Base-by-base conservation (phyloP, 64 coral and sea anemone species). In the Actinia equina region DNA sequence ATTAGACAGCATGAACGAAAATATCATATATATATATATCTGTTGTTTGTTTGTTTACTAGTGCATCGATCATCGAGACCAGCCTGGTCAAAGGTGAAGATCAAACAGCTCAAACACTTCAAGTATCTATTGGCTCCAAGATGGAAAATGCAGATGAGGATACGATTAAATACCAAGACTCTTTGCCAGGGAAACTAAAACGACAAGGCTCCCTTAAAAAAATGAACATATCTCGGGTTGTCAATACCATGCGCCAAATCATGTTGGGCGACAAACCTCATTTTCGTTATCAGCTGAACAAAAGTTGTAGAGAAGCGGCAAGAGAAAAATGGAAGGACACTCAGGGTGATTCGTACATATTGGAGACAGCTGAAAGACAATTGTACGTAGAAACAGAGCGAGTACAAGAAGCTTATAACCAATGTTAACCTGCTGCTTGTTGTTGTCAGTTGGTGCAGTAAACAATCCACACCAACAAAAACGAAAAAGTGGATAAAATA, bases 71-170 rank as follows among this genome's bases (percentile, higher is more conserved):
- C 43, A 82, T 96, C 46, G 94, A 96, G 87, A 96, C 94, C 64
- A 90, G 84, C 7, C 52, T 96, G 88, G 59, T 90, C 12, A 96
- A 93, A 64, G 94, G 94, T 22, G 94, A 96, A 52, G 94, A 96
- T 56, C 92, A 93, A 84, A 96, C 91, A 14, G 94, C 94, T 18
- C 90, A 92, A 77, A 90, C 94, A 7, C 46, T 96, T 64, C 81
- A 96, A 87, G 94, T 96, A 70, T 96, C 94, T 17, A 96, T 96
- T 82, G 86, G 87, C 10, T 96, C 94, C 41, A 96, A 93, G 60
- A 96, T 96, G 94, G 94, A 92, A 6, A 84, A 93, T 44, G 83
- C 91, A 3, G 94, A 96, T 63, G 94, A 96, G 45, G 85, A 89
- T 7, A 96, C 94, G 13, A 89, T 87, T n/a, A 96, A 93, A 76